Evolutionary conservation across 1,140 invertebrate species (phyloP).

Genomic region (silkworm (Bombyx mori)): DNA sequence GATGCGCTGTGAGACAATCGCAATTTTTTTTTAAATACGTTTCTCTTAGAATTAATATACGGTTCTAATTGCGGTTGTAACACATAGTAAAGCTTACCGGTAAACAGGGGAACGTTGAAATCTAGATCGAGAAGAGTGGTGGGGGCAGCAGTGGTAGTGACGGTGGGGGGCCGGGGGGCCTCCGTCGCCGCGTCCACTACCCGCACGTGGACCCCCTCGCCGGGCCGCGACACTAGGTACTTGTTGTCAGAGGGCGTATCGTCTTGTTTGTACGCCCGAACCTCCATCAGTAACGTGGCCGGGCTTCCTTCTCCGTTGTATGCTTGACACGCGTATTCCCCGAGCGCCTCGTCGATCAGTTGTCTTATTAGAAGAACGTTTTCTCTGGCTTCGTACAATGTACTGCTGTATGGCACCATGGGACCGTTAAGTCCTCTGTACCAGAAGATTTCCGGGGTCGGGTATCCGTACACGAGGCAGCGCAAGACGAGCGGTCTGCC

Average conservation of each 20-base stretch:
- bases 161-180: neutral
- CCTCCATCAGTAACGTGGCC: conserved; percentile 79
- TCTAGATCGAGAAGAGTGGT: conserved; percentile 15
- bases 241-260: conserved; percentile 42
- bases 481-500: conserved; percentile 79
- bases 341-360: conserved; percentile 80
- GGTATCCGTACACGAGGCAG: conserved; percentile 88
- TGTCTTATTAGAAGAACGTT: conserved; percentile 82
- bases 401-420: conserved; percentile 79
- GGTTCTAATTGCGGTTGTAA: too few relatives aligned
- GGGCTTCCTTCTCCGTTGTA: conserved; percentile 86
- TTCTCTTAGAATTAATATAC: too few relatives aligned
- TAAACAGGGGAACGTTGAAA: conserved; percentile 34
- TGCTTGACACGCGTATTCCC: conserved; percentile 89
- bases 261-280: conserved; percentile 79
- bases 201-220: conserved; percentile 19
- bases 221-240: conserved; percentile 37
- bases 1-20: too few relatives aligned
- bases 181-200: neutral
- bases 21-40: too few relatives aligned
- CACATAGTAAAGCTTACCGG: conserved; percentile 28
- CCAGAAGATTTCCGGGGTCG: conserved; percentile 87
- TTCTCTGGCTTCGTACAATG: conserved; percentile 80
- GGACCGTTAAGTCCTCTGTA: conserved; percentile 78
- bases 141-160: conserved; percentile 4